Percentiles rank a stretch among this genome's conserved stretches.
phyloP scores from a whole-genome alignment of 2,888 invertebrate species.

The Pammene fasciana region DNA sequence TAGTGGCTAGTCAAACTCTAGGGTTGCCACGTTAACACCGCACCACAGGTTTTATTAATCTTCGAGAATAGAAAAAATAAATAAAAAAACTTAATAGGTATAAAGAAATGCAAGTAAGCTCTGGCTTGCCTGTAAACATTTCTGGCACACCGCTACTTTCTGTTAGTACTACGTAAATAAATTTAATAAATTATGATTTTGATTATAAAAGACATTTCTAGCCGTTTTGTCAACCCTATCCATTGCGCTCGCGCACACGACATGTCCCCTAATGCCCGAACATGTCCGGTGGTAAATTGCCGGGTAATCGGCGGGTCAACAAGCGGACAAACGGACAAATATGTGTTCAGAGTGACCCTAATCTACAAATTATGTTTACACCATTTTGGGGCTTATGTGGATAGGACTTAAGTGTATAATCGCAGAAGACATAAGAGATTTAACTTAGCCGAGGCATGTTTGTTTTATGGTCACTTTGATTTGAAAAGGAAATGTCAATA shows the following conservation, averaged over 20 bases:
- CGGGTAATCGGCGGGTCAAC: conserved; percentile 26
- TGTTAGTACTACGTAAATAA: no score
- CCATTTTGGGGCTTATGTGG: not conserved
- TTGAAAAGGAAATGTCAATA: conserved; percentile 11
- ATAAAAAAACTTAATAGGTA: no score
- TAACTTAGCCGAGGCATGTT: not conserved
- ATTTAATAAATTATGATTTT: no score
- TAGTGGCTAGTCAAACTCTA: no score
- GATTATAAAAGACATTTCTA: no score
- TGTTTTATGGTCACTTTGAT: conserved; percentile 14
- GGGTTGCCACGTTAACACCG: no score
- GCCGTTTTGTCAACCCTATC: conserved; percentile 5
- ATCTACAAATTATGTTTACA: not conserved
- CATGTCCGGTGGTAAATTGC: conserved; percentile 18
- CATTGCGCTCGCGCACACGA: conserved; percentile 12
- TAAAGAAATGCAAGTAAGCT: no score
- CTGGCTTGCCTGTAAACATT: no score
- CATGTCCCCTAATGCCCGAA: conserved; percentile 15
- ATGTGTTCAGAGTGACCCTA: not conserved
- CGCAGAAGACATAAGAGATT: not conserved
- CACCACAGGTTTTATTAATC: no score
- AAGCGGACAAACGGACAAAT: conserved; percentile 20
- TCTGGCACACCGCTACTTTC: no score
- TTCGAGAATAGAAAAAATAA: no score
- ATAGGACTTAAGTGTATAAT: not conserved